Base-by-base conservation (phyloP, 2,888 invertebrate genomes). In the Blastobasis adustella region DNA sequence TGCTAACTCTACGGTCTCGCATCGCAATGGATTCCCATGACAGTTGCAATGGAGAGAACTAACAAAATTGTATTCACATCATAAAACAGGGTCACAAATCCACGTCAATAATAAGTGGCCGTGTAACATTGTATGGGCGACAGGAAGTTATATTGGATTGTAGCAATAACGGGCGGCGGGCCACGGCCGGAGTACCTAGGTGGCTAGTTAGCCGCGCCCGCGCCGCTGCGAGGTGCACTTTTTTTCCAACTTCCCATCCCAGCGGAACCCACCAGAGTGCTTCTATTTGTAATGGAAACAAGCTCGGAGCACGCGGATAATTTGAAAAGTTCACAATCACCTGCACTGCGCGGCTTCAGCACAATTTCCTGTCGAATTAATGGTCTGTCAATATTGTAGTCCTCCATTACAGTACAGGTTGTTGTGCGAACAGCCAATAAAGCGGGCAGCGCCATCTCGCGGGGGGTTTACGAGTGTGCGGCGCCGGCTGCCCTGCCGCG, bases 281-380 rank as follows among this genome's bases (percentile, higher is more conserved):
- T 45, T 51, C 51, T 51, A 53, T 82, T 80, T 73, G 73, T 69
- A 75, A 76, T 73, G 69, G 73, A 82, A 85, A 85, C 79, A 78
- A 75, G 73, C 78, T 61, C 75, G 63, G 66, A 74, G 67, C 82
- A 79, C 76, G 82, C 79, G 69, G 85, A 78, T 87, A 85, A 88
- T 88, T 87, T 85, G 84, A 85, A 87, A 87, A 87, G 85, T 88
- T 88, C 84, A 80, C 83, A 83, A 86, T 85, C 83, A 85, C 86
- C 85, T 83, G 79, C 73, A 73, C 65, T 66, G 66, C 72, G 78
- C 82, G 70, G 73, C 71, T 81, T 81, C 86, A 83, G 86, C 85
- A 82, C 86, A 84, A 84, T 88, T 83, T 87, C 81, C 85, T 86
- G 76, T 69, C 74, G 85, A 87, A 88, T 85, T 88, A 87, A 88